phyloP scores from a whole-genome alignment of 2,888 invertebrate species.

The Sarcophaga subvicina region DNA sequence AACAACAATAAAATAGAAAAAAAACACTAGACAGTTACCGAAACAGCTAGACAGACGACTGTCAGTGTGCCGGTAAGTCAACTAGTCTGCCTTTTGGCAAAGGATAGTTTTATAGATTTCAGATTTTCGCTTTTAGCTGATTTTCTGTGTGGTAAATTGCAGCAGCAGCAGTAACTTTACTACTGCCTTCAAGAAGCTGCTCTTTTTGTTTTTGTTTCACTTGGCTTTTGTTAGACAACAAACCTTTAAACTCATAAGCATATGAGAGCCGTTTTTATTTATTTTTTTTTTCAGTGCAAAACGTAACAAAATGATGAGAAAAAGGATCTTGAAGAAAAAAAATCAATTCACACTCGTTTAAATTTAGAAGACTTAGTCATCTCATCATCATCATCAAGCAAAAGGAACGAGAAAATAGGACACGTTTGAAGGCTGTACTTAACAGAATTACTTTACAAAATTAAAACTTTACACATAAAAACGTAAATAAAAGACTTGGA shows the following conservation, averaged over 20 bases:
- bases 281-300: constrained; percentile 41
- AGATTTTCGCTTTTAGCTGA: constrained; percentile 55
- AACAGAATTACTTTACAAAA: too few species aligned
- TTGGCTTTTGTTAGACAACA: constrained; percentile 20
- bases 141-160: constrained; percentile 19
- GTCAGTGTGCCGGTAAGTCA: background rate
- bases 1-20: background rate
- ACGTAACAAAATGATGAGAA: constrained; percentile 41
- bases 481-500: too few species aligned
- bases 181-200: constrained; percentile 46
- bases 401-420: background rate
- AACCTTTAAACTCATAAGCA: constrained; percentile 28
- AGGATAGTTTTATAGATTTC: background rate
- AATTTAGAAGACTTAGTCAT: constrained; percentile 53
- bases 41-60: constrained; percentile 30
- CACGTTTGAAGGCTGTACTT: background rate
- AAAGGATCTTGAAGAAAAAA: constrained; percentile 46
- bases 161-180: constrained; percentile 39
- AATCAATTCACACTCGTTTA: constrained; percentile 79
- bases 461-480: too few species aligned
- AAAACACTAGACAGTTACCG: constrained; percentile 12
- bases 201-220: background rate
- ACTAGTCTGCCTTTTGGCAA: background rate
- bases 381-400: background rate
- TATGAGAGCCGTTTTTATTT: constrained; percentile 28